Conservation (phyloP, 2,797 vertebrate genomes). For the Lacerta bilineata region DNA sequence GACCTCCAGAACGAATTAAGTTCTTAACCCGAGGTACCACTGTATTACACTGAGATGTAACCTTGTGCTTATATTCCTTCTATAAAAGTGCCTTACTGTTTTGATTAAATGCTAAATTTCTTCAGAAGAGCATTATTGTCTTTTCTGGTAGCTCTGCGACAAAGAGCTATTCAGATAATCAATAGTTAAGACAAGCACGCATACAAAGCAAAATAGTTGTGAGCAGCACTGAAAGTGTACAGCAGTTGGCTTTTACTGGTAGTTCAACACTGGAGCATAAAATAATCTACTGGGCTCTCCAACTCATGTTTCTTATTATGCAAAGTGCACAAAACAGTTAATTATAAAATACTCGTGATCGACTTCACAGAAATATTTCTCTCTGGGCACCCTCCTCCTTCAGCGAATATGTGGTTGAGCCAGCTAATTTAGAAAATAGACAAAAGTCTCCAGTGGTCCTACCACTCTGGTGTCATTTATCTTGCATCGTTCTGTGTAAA, state of each 20-base stretch:
- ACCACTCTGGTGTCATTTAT: background rate
- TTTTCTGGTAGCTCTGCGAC: background rate
- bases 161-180: background rate
- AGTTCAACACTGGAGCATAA: background rate
- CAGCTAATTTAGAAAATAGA: constrained; percentile 4
- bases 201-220: background rate
- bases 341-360: background rate
- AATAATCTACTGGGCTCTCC: background rate
- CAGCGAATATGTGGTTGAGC: background rate
- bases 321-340: background rate
- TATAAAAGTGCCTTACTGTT: background rate
- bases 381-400: background rate
- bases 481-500: constrained; percentile 5
- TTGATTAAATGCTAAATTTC: background rate
- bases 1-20: no score
- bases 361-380: background rate
- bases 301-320: background rate
- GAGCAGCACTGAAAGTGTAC: background rate
- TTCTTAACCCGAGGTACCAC: no score
- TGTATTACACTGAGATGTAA: background rate
- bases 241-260: accelerated
- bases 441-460: constrained; percentile 2
- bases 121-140: background rate
- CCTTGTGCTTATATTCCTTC: background rate
- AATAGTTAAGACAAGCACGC: background rate